Evolutionary conservation across 2,113 vertebrate genomes (phyloP).

Genomic region (Asarcornis scutulata): DNA sequence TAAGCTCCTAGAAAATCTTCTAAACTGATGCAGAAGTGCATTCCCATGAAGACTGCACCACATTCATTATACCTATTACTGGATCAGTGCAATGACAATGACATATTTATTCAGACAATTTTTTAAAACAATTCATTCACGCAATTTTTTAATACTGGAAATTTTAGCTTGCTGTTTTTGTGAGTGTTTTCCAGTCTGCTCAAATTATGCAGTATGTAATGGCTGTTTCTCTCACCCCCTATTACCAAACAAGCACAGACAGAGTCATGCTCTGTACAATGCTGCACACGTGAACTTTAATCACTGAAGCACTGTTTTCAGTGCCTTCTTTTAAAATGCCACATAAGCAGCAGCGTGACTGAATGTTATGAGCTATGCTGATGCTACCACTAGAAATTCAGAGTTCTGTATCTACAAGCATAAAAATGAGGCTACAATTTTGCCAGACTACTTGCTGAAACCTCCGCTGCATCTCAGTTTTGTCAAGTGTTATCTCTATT

Average conservation of each 20-base stretch:
- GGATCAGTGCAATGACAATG: neutral
- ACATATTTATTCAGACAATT: neutral
- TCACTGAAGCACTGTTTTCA: neutral
- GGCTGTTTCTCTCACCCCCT: neutral
- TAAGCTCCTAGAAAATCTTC: neutral
- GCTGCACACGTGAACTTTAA: neutral
- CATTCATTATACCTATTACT: neutral
- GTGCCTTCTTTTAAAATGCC: neutral
- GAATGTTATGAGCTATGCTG: neutral
- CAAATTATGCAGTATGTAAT: neutral
- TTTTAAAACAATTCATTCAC: neutral
- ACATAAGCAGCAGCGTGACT: neutral
- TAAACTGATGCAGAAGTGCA: neutral
- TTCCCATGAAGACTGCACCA: neutral
- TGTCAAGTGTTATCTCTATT: neutral
- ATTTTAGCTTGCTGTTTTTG: neutral
- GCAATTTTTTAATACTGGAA: neutral
- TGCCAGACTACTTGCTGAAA: neutral
- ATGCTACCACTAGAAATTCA: neutral
- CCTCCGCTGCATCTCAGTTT: conserved; percentile 4
- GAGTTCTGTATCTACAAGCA: neutral
- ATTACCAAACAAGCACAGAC: neutral
- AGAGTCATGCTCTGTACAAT: neutral
- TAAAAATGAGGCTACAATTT: neutral
- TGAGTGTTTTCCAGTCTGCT: neutral